These are phyloP conservation scores for Agrypnus murinus DNA, from an alignment of 2,888 invertebrate species.

Conservation along the genomic window DNA sequence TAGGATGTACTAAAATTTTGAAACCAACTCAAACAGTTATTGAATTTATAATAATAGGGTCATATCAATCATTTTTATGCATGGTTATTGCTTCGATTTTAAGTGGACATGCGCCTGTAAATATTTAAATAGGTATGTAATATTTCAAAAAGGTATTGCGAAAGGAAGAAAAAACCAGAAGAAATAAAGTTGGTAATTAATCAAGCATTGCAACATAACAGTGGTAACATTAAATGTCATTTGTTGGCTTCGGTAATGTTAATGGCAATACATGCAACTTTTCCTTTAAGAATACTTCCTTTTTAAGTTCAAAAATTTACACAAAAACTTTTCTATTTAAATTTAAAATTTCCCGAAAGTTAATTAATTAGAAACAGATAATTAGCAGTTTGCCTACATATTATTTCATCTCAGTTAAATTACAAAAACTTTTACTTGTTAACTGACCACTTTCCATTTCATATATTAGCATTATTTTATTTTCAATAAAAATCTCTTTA, in stretches of 20 bases:
- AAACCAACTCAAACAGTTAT: neutral
- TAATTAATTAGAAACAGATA: neutral
- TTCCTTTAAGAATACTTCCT: no score
- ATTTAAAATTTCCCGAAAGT: no score
- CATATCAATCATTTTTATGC: neutral
- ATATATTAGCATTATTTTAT: constrained; percentile 22
- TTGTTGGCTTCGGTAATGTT: no score
- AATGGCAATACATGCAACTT: neutral
- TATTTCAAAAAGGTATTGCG: neutral
- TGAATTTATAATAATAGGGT: constrained; percentile 17
- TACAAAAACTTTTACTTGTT: constrained; percentile 26
- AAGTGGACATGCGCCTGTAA: constrained; percentile 10
- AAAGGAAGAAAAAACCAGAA: constrained; percentile 7
- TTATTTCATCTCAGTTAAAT: constrained; percentile 16
- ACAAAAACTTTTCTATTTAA: no score
- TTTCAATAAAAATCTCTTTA: constrained; percentile 4
- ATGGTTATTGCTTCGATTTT: neutral
- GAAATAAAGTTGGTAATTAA: constrained; percentile 13
- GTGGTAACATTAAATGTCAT: constrained; percentile 14
- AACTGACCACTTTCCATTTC: constrained; percentile 30
- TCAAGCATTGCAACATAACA: neutral
- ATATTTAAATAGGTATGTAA: constrained; percentile 12
- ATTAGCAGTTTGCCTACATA: no score
- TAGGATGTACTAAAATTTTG: constrained; percentile 16
- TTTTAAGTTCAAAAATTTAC: neutral